These are phyloP conservation scores for Leptinotarsa peninsularis DNA, from an alignment of 2,888 invertebrate genomes.

Conservation along the genomic window DNA sequence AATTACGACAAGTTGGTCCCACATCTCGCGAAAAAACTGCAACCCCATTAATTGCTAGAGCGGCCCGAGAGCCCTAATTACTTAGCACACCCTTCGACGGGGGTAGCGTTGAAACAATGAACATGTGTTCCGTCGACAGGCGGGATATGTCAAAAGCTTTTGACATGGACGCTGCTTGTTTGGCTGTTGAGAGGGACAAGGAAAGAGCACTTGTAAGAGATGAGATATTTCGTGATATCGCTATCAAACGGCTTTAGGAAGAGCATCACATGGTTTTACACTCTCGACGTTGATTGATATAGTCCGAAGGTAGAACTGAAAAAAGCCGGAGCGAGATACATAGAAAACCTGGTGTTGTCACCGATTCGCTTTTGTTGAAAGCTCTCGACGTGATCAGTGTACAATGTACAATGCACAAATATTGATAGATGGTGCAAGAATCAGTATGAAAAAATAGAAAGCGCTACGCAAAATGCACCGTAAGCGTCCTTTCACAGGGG, in stretches of 20 bases:
- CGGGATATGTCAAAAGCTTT: constrained; percentile 36
- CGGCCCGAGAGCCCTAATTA: constrained; percentile 33
- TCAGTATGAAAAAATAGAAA: no score
- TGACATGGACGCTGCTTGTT: constrained; percentile 27
- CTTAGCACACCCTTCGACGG: constrained; percentile 26
- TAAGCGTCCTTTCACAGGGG: no score
- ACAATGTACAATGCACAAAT: no score
- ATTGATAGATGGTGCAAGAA: no score
- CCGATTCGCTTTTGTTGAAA: no score
- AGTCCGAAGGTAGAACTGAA: background rate
- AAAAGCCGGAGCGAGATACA: no score
- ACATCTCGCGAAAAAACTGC: constrained; percentile 1
- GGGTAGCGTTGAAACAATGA: constrained; percentile 26
- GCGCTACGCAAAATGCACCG: no score
- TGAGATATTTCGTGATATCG: constrained; percentile 33
- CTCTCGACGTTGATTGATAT: background rate
- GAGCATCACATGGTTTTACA: constrained; percentile 40
- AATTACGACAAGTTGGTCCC: background rate
- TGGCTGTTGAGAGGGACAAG: constrained; percentile 18
- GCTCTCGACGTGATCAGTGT: no score
- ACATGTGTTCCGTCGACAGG: constrained; percentile 37
- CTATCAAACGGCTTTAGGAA: constrained; percentile 46
- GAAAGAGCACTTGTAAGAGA: constrained; percentile 21
- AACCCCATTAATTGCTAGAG: constrained; percentile 21
- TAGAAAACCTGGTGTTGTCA: no score